Base-by-base conservation (phyloP, 2,888 invertebrate species). In the Polylopha cassiicola region DNA sequence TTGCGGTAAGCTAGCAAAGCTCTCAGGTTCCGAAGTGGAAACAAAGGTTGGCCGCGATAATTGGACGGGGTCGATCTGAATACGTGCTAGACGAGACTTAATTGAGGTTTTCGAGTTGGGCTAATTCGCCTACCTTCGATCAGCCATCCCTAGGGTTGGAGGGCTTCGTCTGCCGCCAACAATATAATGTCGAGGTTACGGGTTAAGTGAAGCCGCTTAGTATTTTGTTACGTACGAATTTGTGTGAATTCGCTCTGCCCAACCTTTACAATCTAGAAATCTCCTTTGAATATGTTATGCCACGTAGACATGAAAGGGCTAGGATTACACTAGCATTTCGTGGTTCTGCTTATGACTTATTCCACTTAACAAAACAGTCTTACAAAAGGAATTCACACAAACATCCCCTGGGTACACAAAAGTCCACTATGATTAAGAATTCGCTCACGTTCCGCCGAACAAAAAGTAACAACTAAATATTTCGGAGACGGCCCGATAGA, bases 391-490 rank as follows among this genome's bases (percentile, higher is more conserved):
- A 53, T 55, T 55, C 45, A 41, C 44, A 51, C 48, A 43, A 56
- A 58, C 59, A 57, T 50, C 58, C 39, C 53, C 53, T 49, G 49
- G 61, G 62, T 68, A 64, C 58, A 55, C 45, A 62, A 65, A 61
- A 57, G 62, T 53, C 50, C 54, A 46, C 53, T 50, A 66, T 68
- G 74, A 78, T 85, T 76, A 73, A 75, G 73, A 85, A 70, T 77
- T 73, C 65, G 55, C 73, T 82, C 84, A 85, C 84, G 84, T 81
- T 70, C 73, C 50, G 57, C 65, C 50, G 63, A 78, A 82, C 84
- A 84, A 84, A 85, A 84, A 85, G 80, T 84, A 71, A 80, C 82
- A 84, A 81, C 82, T 85, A 85, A 82, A 85, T 85, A 82, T 84
- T 79, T 80, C 65, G 73, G 78, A 75, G 78, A 75, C 73, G 72